phyloP scores from a whole-genome alignment of 2,113 vertebrate genomes.

The Hemichromis elongatus region DNA sequence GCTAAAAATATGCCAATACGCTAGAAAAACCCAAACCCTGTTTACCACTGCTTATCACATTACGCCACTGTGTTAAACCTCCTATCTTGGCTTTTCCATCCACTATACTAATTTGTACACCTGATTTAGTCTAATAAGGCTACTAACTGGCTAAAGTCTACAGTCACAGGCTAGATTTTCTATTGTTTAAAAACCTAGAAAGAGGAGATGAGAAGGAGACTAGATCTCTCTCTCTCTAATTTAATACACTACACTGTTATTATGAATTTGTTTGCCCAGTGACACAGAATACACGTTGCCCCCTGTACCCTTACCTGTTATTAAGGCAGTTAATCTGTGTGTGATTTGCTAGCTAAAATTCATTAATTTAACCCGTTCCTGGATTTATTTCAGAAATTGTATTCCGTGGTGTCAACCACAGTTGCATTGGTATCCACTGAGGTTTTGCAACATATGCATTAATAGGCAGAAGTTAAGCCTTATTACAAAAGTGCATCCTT shows the following conservation, averaged over 20 bases:
- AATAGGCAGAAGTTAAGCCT: background rate
- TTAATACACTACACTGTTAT: background rate
- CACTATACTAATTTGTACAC: background rate
- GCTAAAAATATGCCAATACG: background rate
- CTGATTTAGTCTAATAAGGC: background rate
- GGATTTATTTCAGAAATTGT: background rate
- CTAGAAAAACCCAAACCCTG: background rate
- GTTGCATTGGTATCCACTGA: background rate
- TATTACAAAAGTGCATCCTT: background rate
- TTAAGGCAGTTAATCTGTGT: background rate
- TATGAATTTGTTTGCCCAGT: background rate
- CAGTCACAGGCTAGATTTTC: background rate
- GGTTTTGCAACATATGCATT: background rate
- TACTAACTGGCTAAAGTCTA: background rate
- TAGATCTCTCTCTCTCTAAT: background rate
- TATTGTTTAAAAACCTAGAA: background rate
- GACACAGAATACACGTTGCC: background rate
- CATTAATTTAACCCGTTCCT: constrained; percentile 5
- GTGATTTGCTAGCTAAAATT: background rate
- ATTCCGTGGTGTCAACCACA: background rate
- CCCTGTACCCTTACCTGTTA: background rate
- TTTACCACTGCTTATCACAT: background rate
- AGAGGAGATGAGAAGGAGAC: background rate
- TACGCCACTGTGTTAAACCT: background rate
- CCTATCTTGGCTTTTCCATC: background rate